A percentile compares a stretch with the other conserved stretches of the same genome.
These are phyloP conservation scores for Listronotus oregonensis DNA, from an alignment of 1,140 invertebrate genomes.

Conservation along the genomic window DNA sequence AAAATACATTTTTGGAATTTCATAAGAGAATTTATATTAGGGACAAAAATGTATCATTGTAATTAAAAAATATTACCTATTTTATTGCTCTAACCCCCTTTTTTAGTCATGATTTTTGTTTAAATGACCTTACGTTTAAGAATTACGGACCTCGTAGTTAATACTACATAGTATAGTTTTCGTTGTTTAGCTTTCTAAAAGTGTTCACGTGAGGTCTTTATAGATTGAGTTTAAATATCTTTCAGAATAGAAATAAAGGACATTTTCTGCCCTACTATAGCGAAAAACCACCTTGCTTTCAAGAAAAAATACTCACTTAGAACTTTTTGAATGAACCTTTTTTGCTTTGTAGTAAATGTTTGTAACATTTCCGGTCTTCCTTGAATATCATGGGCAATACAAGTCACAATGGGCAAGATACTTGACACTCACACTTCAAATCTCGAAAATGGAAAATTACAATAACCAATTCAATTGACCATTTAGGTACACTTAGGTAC, in stretches of 20 bases:
- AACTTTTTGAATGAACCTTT: conserved; percentile 15
- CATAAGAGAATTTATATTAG: too few relatives aligned
- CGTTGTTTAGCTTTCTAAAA: not conserved
- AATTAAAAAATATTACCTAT: too few relatives aligned
- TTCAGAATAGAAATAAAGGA: conserved; percentile 8
- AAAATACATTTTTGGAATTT: too few relatives aligned
- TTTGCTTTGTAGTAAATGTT: conserved; percentile 29
- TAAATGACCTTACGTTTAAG: too few relatives aligned
- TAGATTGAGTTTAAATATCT: conserved; percentile 2
- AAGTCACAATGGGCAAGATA: conserved; percentile 16
- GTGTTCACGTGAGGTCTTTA: conserved; percentile 10
- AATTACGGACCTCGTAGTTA: too few relatives aligned
- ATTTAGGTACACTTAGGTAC: conserved; percentile 6
- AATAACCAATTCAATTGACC: conserved; percentile 16
- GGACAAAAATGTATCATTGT: too few relatives aligned
- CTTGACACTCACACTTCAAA: conserved; percentile 27
- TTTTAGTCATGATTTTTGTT: too few relatives aligned
- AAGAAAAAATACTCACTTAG: conserved; percentile 3
- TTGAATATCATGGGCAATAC: conserved; percentile 15
- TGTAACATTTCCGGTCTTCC: conserved; percentile 30
- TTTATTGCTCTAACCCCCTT: too few relatives aligned
- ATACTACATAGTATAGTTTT: too few relatives aligned
- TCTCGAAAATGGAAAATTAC: conserved; percentile 15
- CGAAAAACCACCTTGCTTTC: conserved; percentile 6
- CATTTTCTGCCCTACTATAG: conserved; percentile 15